Percentiles rank a stretch among this genome's conserved stretches.
Evolutionary conservation across 2,797 vertebrate genomes (phyloP).

Genomic region (Myotis planiceps): DNA sequence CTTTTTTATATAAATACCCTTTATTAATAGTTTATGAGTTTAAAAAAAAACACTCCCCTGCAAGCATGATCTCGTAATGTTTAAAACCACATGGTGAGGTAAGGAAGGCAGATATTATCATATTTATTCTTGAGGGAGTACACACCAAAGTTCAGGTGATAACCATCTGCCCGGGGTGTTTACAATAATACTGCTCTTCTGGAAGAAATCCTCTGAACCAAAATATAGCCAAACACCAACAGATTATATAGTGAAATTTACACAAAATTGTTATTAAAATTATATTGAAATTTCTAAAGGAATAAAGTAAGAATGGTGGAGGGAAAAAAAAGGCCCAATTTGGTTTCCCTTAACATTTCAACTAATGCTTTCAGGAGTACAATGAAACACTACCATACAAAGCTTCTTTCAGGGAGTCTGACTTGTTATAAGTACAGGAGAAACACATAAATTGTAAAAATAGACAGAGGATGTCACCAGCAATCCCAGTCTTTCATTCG

Average conservation of each 20-base stretch:
- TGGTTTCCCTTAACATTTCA: constrained; percentile 34
- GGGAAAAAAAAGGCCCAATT: background rate
- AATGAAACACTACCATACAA: background rate
- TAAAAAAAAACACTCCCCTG: background rate
- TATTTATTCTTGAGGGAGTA: background rate
- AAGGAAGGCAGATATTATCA: background rate
- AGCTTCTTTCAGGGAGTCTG: background rate
- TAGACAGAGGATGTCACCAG: background rate
- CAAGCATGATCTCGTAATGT: background rate
- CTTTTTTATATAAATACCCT: background rate
- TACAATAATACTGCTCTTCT: background rate
- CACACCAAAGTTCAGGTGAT: background rate
- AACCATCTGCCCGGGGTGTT: background rate
- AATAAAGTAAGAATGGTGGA: background rate
- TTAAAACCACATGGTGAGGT: background rate
- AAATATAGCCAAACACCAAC: background rate
- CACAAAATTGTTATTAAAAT: constrained; percentile 10
- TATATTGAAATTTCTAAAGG: background rate
- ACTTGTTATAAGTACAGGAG: background rate
- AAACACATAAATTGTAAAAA: background rate
- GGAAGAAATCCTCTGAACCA: background rate
- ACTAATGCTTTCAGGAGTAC: background rate
- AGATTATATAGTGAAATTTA: background rate
- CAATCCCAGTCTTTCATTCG: background rate
- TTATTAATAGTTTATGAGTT: background rate